These are phyloP conservation scores for Trissolcus brochymenae DNA, from an alignment of 2,888 invertebrate genomes.

Conservation along the genomic window DNA sequence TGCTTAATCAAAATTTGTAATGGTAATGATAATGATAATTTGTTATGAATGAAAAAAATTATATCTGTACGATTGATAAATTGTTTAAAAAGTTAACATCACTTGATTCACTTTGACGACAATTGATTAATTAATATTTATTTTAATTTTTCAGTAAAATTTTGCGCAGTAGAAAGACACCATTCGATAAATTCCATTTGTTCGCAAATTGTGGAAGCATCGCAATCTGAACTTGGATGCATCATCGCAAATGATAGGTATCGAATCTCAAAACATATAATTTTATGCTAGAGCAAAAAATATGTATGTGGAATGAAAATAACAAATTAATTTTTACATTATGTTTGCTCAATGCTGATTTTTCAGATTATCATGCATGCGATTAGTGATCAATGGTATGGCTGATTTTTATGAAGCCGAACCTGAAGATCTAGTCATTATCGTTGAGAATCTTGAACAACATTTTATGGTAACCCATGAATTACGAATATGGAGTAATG, in stretches of 20 bases:
- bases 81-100: too few species aligned
- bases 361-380: constrained; percentile 86
- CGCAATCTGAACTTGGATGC: constrained; percentile 82
- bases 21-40: too few species aligned
- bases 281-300: background rate
- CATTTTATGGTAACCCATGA: constrained; percentile 83
- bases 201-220: constrained; percentile 76
- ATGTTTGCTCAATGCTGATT: background rate
- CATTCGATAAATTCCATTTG: constrained; percentile 81
- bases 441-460: constrained; percentile 82
- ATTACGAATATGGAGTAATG: constrained; percentile 78
- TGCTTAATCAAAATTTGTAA: too few species aligned
- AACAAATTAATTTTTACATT: background rate
- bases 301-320: background rate
- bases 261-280: background rate
- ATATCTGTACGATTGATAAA: too few species aligned
- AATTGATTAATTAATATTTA: background rate
- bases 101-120: too few species aligned
- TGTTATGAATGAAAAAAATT: too few species aligned
- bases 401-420: constrained; percentile 91
- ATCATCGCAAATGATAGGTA: constrained; percentile 85
- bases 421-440: constrained; percentile 88
- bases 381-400: constrained; percentile 84
- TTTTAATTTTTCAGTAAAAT: constrained; percentile 78
- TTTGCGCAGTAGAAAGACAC: constrained; percentile 82